Evolutionary conservation across 2,797 vertebrate species (phyloP).

Genomic region (Scleropages formosus): DNA sequence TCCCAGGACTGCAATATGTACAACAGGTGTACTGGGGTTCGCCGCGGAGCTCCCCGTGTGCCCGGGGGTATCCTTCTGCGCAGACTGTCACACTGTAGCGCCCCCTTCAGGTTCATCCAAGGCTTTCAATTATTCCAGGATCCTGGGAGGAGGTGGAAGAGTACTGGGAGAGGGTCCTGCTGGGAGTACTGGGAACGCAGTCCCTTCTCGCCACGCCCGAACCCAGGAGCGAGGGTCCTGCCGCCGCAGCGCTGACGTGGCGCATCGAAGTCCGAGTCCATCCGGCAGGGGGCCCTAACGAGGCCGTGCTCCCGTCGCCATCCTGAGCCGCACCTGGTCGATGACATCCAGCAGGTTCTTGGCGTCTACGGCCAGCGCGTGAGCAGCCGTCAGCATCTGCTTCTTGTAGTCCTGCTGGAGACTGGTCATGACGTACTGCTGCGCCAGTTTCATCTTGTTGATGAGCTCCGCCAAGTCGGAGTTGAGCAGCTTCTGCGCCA

Average conservation of each 20-base stretch:
- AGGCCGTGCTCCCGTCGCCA: slow-evolving; percentile 83
- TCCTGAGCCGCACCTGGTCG: slow-evolving; percentile 91
- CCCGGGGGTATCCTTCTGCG: not conserved
- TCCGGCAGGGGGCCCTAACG: slow-evolving; percentile 67
- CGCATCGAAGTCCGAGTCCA: no score
- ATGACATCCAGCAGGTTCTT: slow-evolving; percentile 97
- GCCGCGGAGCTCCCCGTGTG: not conserved
- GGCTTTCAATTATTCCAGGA: not conserved
- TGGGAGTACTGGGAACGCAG: slow-evolving; percentile 25
- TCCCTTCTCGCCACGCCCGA: slow-evolving; percentile 37
- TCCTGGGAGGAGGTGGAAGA: slow-evolving; percentile 23
- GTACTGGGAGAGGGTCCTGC: slow-evolving; percentile 25
- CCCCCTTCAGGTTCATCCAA: slow-evolving; percentile 31
- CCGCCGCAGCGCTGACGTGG: no score
- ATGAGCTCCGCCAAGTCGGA: slow-evolving; percentile 96
- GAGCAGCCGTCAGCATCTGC: slow-evolving; percentile 96
- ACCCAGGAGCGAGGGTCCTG: not conserved
- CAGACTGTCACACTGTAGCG: not conserved
- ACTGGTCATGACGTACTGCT: slow-evolving; percentile 98
- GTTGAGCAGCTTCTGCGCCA: slow-evolving; percentile 98
- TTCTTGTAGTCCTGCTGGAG: slow-evolving; percentile 99
- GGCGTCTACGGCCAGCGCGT: slow-evolving; percentile 94
- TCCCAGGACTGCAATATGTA: slow-evolving; percentile 57
- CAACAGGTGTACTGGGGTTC: not conserved
- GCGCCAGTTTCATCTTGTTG: slow-evolving; percentile 96